Conservation (phyloP, 2,888 invertebrate species). For the Epicampocera succincta region DNA sequence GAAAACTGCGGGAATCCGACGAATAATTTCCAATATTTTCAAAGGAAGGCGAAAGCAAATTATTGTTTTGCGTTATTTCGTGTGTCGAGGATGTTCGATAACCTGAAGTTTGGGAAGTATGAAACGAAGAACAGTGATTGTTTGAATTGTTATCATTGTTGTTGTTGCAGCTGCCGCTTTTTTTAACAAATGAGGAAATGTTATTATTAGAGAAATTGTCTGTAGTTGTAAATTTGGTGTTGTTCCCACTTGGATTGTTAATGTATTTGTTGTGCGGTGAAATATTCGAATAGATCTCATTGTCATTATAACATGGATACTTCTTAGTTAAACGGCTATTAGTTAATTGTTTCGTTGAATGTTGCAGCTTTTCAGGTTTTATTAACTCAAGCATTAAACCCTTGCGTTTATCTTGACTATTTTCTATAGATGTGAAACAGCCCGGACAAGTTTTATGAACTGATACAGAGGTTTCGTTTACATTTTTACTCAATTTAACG, state of each 20-base stretch:
- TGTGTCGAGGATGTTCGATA: conserved; percentile 78
- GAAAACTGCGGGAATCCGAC: conserved; percentile 80
- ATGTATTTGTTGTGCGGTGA: conserved; percentile 76
- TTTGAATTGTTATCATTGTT: conserved; percentile 74
- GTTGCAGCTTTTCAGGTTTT: conserved; percentile 80
- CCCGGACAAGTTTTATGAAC: conserved; percentile 41
- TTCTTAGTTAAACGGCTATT: conserved; percentile 71
- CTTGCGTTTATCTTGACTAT: conserved; percentile 80
- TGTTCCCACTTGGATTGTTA: conserved; percentile 74
- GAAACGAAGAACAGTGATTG: conserved; percentile 72
- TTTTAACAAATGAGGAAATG: conserved; percentile 72
- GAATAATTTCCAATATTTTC: conserved; percentile 81
- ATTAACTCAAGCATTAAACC: conserved; percentile 86
- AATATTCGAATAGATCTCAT: conserved; percentile 77
- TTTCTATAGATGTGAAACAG: conserved; percentile 55
- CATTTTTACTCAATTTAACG: conserved; percentile 5
- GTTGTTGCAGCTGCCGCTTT: conserved; percentile 71
- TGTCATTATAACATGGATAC: conserved; percentile 74
- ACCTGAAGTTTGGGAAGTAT: conserved; percentile 77
- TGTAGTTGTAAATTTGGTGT: conserved; percentile 74
- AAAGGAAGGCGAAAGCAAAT: conserved; percentile 78
- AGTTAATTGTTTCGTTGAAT: conserved; percentile 48
- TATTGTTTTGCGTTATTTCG: conserved; percentile 80
- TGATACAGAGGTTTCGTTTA: background rate
- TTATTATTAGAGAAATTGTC: conserved; percentile 73